Evolutionary conservation across 2,113 vertebrate genomes (phyloP), one percentile per base, ranked within the genome.

Genomic region (Trinectes maculatus): DNA sequence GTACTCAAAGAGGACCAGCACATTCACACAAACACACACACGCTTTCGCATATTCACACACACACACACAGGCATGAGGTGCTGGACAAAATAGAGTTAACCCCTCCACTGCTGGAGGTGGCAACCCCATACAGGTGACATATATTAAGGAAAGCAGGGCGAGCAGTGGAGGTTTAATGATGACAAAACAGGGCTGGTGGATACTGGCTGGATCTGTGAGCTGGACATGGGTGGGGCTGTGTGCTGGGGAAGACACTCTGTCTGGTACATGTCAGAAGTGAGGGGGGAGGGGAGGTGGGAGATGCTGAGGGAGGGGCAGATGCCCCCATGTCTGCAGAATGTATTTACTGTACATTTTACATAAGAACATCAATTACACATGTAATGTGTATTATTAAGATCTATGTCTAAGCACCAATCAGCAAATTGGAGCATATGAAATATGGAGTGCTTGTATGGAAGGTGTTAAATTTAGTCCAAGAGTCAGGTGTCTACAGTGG

Each of bases 41-140:
- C 33, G 47, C 72, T 48, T 70, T 74, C 56, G 58, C 72, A 28
- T 16, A 12, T 3, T 16, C 46, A 47, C 47, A 79, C 10, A 34
- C 34, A 47, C 18, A 52, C 68, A 47, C 72, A 68, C 55, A 40
- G 63, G 47, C 76, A 74, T 39, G 58, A 73, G 77, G 73, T 63
- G 51, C 74, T 60, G 85, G 86, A 90, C 92, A 89, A 91, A 91
- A 83, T 81, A 86, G 85, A 87, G 83, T 93, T 92, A 93, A 93
- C 93, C 89, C 91, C 54, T 90, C 44, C 64, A 12, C 55, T 57
- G 85, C 91, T 49, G 67, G 77, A 1, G 9, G 69, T 64, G 88
- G 72, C 76, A 82, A 69, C 78, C 61, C 60, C 71, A 66, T 81
- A 77, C 88, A 87, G 86, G 89, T 91, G 88, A 87, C 88, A 89